These are phyloP conservation scores for Tupiocoris notatus DNA, from an alignment of 2,888 invertebrate species.

Conservation along the genomic window DNA sequence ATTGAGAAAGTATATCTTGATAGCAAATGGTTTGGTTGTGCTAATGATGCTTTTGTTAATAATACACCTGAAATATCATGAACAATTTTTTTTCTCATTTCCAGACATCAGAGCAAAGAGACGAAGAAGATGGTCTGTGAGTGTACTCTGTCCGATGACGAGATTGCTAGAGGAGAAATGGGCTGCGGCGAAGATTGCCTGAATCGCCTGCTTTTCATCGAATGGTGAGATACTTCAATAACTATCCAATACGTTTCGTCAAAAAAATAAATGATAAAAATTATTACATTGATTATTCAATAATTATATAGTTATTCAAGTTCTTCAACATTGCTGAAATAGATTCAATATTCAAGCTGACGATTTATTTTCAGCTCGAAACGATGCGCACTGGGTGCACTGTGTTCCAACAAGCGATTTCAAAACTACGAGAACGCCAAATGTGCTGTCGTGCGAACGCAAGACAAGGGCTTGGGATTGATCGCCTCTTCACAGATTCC, in stretches of 20 bases:
- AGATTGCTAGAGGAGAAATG: conserved; percentile 74
- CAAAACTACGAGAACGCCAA: conserved; percentile 82
- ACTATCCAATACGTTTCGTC: background rate
- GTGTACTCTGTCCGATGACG: conserved; percentile 87
- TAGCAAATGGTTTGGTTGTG: too few relatives aligned
- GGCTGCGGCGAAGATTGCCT: conserved; percentile 96
- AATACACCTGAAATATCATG: too few relatives aligned
- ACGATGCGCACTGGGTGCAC: conserved; percentile 82
- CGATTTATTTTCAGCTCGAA: conserved; percentile 70
- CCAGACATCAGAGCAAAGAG: conserved; percentile 67
- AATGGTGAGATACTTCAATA: conserved; percentile 70
- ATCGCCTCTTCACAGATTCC: conserved; percentile 71
- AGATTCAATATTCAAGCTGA: background rate
- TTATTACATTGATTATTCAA: too few relatives aligned
- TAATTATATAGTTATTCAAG: background rate
- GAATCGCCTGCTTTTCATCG: conserved; percentile 95
- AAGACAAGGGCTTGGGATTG: conserved; percentile 93
- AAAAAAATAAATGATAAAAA: background rate
- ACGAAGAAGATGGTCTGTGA: conserved; percentile 93
- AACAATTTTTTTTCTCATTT: too few relatives aligned
- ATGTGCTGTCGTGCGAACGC: conserved; percentile 84
- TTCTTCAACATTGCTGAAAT: conserved; percentile 2
- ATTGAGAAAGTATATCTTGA: too few relatives aligned
- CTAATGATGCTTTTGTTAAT: too few relatives aligned
- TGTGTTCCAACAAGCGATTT: conserved; percentile 93